Conservation (phyloP, 2,797 vertebrate species). For the Sarcophilus harrisii region DNA sequence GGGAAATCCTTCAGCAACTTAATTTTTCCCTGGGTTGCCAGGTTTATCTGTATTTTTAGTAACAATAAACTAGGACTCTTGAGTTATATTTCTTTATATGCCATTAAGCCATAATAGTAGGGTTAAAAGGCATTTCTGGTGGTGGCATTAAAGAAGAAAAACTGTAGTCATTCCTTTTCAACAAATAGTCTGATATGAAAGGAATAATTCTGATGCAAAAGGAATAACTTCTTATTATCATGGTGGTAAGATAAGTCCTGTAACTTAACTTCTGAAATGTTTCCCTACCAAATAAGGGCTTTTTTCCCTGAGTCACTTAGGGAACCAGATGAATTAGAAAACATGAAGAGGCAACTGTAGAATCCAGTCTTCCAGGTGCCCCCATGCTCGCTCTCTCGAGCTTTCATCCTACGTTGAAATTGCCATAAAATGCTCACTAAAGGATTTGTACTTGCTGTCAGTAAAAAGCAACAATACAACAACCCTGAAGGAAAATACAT, state of each 20-base stretch:
- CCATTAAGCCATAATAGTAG: constrained; percentile 69
- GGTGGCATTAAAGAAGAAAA: constrained; percentile 37
- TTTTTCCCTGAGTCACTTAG: background rate
- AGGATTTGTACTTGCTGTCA: constrained; percentile 85
- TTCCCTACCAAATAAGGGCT: constrained; percentile 67
- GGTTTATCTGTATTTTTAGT: constrained; percentile 67
- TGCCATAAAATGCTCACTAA: constrained; percentile 79
- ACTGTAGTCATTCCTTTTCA: constrained; percentile 3
- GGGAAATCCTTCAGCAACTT: constrained; percentile 69
- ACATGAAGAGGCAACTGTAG: constrained; percentile 58
- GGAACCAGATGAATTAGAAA: constrained; percentile 68
- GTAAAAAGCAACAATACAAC: constrained; percentile 72
- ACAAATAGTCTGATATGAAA: constrained; percentile 47
- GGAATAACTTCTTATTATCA: background rate
- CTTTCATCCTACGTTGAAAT: constrained; percentile 72
- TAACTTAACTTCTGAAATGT: constrained; percentile 46
- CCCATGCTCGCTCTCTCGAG: constrained; percentile 58
- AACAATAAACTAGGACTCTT: constrained; percentile 66
- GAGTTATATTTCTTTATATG: constrained; percentile 38
- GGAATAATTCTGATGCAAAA: constrained; percentile 53
- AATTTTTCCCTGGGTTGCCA: constrained; percentile 67
- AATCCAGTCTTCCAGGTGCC: constrained; percentile 47
- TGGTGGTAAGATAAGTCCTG: constrained; percentile 22
- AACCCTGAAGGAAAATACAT: constrained; percentile 84
- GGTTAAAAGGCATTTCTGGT: constrained; percentile 64